Evolutionary conservation across 2,113 vertebrate species (phyloP), one percentile per base, ranked within the genome.

Genomic region (Xiphophorus hellerii): DNA sequence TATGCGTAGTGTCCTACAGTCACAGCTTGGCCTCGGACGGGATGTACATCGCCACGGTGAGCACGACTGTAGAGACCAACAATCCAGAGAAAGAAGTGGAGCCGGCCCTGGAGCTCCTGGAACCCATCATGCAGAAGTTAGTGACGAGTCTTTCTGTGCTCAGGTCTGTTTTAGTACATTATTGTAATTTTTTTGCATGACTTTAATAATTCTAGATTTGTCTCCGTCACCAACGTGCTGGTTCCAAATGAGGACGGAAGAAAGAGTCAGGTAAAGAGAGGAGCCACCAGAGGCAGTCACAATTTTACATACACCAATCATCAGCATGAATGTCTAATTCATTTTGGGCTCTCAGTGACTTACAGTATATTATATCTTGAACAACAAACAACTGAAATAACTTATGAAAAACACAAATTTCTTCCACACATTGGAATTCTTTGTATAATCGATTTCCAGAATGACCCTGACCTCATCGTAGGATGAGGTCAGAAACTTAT

Each of bases 31-130:
- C 97, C 0, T 94, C 97, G 2, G 96, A 97, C 54, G 97, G 97
- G 62, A 97, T 97, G 91, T 99, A 96, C 90, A 95, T 98, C 1
- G 97, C 97, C 77, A 97, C 97, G 0, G 96, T 96, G 75, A 99
- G 97, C 89, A 97, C 97, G 0, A 94, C 94, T 0, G 95, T 94
- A 90, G 97, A 99, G 74, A 98, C 96, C 0, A 94, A 84, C 0
- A 94, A 96, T 22, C 97, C 97, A 0, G 97, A 98, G 90, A 96
- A 94, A 74, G 97, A 98, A 65, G 96, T 98, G 86, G 95, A 95
- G 74, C 96, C 96, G 0, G 97, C 93, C 4, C 37, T 98, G 91
- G 96, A 97, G n/a, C 96, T 99, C 22, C 83, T 99, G 42, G 96
- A 98, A 84, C 97, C 97, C 67, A 95, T 99, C 1, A 92, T 95